phyloP scores from a whole-genome alignment of 2,113 vertebrate genomes.

The Sardina pilchardus region DNA sequence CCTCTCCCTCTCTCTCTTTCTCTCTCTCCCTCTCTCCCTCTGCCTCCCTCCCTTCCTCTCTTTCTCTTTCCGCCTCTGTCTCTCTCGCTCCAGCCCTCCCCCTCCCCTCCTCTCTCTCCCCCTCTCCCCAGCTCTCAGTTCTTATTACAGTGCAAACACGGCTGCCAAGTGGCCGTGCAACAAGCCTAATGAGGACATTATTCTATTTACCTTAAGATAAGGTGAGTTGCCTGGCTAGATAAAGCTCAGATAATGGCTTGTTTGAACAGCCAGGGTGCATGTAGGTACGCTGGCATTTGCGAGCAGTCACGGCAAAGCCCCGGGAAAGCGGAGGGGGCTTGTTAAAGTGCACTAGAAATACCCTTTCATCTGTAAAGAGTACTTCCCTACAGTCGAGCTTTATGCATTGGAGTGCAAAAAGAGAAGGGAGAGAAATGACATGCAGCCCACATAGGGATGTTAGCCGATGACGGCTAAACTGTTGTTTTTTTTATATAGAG shows the following conservation, averaged over 20 bases:
- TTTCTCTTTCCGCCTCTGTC: conserved; percentile 61
- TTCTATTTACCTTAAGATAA: conserved; percentile 95
- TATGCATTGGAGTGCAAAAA: conserved; percentile 2
- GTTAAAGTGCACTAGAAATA: conserved; percentile 4
- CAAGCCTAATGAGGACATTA: conserved; percentile 84
- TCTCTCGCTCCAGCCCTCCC: conserved; percentile 44
- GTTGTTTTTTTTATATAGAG: background rate
- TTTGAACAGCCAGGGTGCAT: conserved; percentile 77
- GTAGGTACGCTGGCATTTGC: conserved; percentile 30
- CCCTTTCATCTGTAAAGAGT: background rate
- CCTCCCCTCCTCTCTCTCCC: conserved; percentile 50
- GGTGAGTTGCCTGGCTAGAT: conserved; percentile 81
- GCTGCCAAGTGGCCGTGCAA: conserved; percentile 77
- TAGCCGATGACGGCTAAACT: background rate
- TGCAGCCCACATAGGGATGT: background rate
- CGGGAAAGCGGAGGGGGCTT: background rate
- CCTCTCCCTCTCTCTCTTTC: background rate
- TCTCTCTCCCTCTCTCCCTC: background rate
- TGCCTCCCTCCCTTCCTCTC: conserved; percentile 16
- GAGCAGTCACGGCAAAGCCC: background rate
- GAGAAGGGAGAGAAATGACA: background rate
- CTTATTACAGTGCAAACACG: conserved; percentile 75
- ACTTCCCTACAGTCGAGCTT: background rate
- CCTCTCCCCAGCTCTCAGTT: conserved; percentile 65
- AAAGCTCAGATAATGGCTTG: conserved; percentile 68